These are phyloP conservation scores for Paratrypauchen microcephalus DNA, from an alignment of 2,797 vertebrate species.

Conservation along the genomic window DNA sequence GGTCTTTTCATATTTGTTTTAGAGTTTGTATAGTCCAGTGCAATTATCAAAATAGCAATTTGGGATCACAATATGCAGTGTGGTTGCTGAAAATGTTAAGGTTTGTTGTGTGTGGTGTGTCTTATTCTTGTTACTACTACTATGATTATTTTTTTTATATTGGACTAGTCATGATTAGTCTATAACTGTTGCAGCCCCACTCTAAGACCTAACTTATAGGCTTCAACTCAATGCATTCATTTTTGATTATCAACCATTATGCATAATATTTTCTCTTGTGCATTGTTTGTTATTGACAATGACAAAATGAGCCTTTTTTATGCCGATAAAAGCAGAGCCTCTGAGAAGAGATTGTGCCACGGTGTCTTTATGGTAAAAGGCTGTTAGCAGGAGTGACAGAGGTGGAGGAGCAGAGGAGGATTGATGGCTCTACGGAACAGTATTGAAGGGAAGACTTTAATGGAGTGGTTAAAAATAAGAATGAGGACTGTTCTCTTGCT, in stretches of 20 bases:
- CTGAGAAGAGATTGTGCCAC: conserved; percentile 5
- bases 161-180: too few species aligned
- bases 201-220: too few species aligned
- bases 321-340: not conserved
- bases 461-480: conserved; percentile 72
- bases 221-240: too few species aligned
- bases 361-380: conserved; percentile 19
- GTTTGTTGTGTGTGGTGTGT: not conserved
- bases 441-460: conserved; percentile 53
- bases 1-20: too few species aligned
- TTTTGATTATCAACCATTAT: too few species aligned
- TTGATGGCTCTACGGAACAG: conserved; percentile 40
- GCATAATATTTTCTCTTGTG: too few species aligned
- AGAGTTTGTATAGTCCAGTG: too few species aligned
- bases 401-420: conserved; percentile 16
- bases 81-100: not conserved
- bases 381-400: conserved; percentile 6
- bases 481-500: conserved; percentile 59
- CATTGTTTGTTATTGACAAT: not conserved
- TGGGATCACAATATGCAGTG: not conserved
- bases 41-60: not conserved
- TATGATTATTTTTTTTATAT: too few species aligned
- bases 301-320: not conserved
- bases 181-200: too few species aligned
- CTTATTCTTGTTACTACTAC: not conserved